These are phyloP conservation scores for Laticauda colubrina DNA, from an alignment of 2,113 vertebrate species.

Conservation along the genomic window DNA sequence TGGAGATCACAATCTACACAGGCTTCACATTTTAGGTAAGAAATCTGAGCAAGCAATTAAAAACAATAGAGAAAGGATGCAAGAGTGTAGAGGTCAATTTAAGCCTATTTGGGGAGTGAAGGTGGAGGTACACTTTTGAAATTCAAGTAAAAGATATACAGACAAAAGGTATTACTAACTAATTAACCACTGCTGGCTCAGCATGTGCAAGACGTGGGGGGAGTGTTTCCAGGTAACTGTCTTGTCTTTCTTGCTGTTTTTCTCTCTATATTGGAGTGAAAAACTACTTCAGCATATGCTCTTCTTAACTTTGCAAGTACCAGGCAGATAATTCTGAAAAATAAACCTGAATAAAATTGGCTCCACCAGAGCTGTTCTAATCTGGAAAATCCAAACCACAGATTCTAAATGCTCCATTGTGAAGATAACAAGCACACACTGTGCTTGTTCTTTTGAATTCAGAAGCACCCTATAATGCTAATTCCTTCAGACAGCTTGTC, in stretches of 20 bases:
- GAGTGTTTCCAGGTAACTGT: not conserved
- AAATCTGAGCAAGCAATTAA: not conserved
- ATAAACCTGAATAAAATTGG: not conserved
- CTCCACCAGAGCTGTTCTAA: not conserved
- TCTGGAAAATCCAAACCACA: not conserved
- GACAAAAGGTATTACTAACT: not conserved
- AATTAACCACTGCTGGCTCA: not conserved
- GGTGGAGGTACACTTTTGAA: not conserved
- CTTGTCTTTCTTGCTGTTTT: not conserved
- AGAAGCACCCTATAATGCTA: slow-evolving; percentile 26
- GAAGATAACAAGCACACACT: not conserved
- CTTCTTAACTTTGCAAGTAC: not conserved
- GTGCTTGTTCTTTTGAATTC: slow-evolving; percentile 27
- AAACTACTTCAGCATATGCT: not conserved
- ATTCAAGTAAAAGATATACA: not conserved
- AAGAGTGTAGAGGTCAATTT: not conserved
- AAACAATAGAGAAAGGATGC: not conserved
- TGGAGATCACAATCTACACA: not conserved
- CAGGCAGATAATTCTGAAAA: not conserved
- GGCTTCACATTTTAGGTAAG: not conserved
- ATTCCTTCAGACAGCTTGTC: slow-evolving; percentile 44
- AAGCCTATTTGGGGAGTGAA: not conserved
- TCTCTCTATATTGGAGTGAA: not conserved
- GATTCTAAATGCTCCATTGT: slow-evolving; percentile 20
- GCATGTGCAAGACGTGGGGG: too few relatives aligned